phyloP scores from a whole-genome alignment of 2,113 vertebrate genomes.

The Anhinga anhinga region DNA sequence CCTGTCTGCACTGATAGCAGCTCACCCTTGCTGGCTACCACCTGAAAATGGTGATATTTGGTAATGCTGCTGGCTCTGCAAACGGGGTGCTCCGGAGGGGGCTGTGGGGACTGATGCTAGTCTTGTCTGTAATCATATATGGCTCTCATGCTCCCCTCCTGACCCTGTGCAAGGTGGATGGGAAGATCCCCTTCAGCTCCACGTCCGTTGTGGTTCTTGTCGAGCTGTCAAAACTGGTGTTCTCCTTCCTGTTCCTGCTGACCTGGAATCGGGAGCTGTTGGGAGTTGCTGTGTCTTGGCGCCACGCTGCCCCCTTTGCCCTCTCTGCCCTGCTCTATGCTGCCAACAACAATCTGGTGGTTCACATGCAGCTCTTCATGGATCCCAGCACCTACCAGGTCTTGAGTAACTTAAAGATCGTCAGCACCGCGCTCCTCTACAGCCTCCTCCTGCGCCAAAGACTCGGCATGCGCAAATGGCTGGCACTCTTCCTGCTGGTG shows the following conservation, averaged over 20 bases:
- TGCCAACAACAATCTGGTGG: constrained; percentile 93
- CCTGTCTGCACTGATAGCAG: neutral
- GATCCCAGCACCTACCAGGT: constrained; percentile 95
- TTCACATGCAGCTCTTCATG: constrained; percentile 92
- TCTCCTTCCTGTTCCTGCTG: constrained; percentile 77
- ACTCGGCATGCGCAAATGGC: constrained; percentile 76
- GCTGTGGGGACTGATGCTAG: constrained; percentile 81
- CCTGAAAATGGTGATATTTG: constrained; percentile 68
- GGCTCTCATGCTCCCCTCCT: constrained; percentile 92
- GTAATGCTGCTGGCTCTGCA: constrained; percentile 3
- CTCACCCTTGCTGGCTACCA: neutral
- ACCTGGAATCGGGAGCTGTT: neutral
- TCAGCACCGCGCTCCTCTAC: constrained; percentile 87
- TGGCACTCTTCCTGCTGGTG: constrained; percentile 83
- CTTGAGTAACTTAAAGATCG: constrained; percentile 91
- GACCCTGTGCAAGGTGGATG: constrained; percentile 81
- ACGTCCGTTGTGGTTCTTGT: constrained; percentile 86
- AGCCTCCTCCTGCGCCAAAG: constrained; percentile 81
- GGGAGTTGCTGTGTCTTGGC: neutral
- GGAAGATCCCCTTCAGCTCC: constrained; percentile 85
- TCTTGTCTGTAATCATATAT: constrained; percentile 83
- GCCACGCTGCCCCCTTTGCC: constrained; percentile 77
- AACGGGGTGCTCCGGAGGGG: constrained; percentile 12
- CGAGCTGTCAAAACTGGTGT: constrained; percentile 81
- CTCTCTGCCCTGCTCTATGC: constrained; percentile 89